Conservation (phyloP, 1,140 invertebrate species). For the Drosophila dunni region DNA sequence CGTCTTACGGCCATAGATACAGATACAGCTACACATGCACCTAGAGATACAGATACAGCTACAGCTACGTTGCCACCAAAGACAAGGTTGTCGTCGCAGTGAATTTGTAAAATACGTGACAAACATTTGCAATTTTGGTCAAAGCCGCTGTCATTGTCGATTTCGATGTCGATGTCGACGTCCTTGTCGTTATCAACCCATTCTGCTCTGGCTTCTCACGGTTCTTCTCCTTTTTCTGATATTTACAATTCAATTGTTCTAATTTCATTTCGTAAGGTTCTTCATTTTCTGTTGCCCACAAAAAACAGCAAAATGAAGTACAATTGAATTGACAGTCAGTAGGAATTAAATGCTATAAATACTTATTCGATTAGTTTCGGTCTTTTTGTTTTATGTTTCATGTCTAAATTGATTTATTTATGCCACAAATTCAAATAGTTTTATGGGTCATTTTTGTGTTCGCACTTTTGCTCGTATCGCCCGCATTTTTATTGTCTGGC, state of each 20-base stretch:
- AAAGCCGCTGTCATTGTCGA: slow-evolving; percentile 29
- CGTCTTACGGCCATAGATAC: slow-evolving; percentile 34
- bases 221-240: slow-evolving; percentile 43
- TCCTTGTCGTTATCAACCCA: slow-evolving; percentile 22
- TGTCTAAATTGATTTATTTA: slow-evolving; percentile 79
- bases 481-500: slow-evolving; percentile 66
- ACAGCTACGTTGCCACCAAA: slow-evolving; percentile 54
- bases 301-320: slow-evolving; percentile 50
- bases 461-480: slow-evolving; percentile 37
- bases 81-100: slow-evolving; percentile 70
- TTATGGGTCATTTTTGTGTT: not conserved
- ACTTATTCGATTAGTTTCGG: slow-evolving; percentile 47
- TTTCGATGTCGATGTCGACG: slow-evolving; percentile 25
- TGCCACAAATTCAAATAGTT: slow-evolving; percentile 42
- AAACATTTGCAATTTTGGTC: slow-evolving; percentile 80
- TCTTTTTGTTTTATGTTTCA: slow-evolving; percentile 42
- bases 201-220: slow-evolving; percentile 18
- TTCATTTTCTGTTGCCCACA: slow-evolving; percentile 36
- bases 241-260: slow-evolving; percentile 84
- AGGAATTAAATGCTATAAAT: slow-evolving; percentile 70
- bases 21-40: slow-evolving; percentile 5
- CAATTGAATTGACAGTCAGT: slow-evolving; percentile 76
- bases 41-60: slow-evolving; percentile 40
- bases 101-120: slow-evolving; percentile 84
- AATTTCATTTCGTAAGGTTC: slow-evolving; percentile 65